Base-by-base conservation (phyloP, 2,113 vertebrate genomes). In the Hypocryptadius cinnamomeus region DNA sequence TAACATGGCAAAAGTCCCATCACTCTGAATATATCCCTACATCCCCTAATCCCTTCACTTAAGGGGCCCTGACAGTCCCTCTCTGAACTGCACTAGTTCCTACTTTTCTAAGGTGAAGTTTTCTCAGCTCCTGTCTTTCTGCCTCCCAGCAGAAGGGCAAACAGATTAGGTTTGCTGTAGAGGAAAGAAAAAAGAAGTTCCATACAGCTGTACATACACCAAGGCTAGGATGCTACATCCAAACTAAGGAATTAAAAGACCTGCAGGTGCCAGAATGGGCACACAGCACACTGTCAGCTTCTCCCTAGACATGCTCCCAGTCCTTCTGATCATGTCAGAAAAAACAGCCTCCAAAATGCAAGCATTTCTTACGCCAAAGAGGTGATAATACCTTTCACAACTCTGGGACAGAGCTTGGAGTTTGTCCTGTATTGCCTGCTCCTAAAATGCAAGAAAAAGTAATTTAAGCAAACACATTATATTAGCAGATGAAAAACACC, bases 301-400 rank as follows among this genome's bases (percentile, higher is more conserved):
- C 68, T 83, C 44, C 61, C 60, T 45, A 53, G 33, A 45, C 1
- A 2, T 24, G 25, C 14, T 37, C 25, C 71, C 30, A 40, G 35
- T 44, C 51, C 24, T 3, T 11, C 48, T 68, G 15, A 16, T 53
- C 54, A n/a, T 25, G 30, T 77, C 79, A 63, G 23, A 35, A 45
- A 61, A 85, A 80, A 50, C 10, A 79, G 16, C 22, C 45, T 72
- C 28, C 28, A 51, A 61, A 84, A 92, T 72, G 42, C 63, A 84
- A 65, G 66, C 6, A 40, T 50, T 92, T 92, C 14, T 51, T 53
- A 88, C 1, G 1, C 21, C 69, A 50, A 91, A 89, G 37, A 93
- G 53, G 66, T 87, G 18, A 81, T 77, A 94, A 82, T 96, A 99
- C 99, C 98, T 99, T 98, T 99, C 99, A 40, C 96, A 98, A 68